Conservation (phyloP, 1,140 invertebrate species). For the Orius insidiosus region DNA sequence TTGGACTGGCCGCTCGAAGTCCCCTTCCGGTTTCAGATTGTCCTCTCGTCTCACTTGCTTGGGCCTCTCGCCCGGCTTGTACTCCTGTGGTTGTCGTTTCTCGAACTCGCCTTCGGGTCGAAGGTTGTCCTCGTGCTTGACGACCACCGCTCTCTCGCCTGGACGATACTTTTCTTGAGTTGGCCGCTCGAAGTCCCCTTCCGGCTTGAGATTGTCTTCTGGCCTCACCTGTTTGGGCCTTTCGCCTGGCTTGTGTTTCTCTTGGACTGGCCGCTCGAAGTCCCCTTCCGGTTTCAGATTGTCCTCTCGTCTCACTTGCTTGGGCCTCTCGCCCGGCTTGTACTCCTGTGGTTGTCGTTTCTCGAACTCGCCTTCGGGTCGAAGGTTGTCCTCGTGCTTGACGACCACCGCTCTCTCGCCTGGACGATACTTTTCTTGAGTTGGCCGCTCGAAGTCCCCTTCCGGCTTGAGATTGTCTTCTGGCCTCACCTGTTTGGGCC, state of each 20-base stretch:
- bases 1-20: no score
- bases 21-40: conserved; percentile 41
- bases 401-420: conserved; percentile 36
- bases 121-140: conserved; percentile 25
- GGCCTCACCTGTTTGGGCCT: conserved; percentile 13
- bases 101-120: conserved; percentile 36
- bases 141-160: conserved; percentile 36
- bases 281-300: conserved; percentile 42
- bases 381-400: conserved; percentile 24
- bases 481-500: conserved; percentile 22
- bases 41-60: conserved; percentile 38
- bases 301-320: conserved; percentile 37
- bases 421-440: conserved; percentile 25
- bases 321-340: conserved; percentile 33
- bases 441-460: conserved; percentile 34
- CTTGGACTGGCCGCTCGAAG: no score
- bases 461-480: conserved; percentile 30
- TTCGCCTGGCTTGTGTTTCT: no score
- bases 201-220: conserved; percentile 27
- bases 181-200: conserved; percentile 37
- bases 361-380: conserved; percentile 37
- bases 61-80: conserved; percentile 34
- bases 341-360: conserved; percentile 23
- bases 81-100: conserved; percentile 22
- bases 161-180: conserved; percentile 25